Evolutionary conservation across 2,888 invertebrate species (phyloP), one percentile per base, ranked within the genome.

Genomic region (Mamestra brassicae): DNA sequence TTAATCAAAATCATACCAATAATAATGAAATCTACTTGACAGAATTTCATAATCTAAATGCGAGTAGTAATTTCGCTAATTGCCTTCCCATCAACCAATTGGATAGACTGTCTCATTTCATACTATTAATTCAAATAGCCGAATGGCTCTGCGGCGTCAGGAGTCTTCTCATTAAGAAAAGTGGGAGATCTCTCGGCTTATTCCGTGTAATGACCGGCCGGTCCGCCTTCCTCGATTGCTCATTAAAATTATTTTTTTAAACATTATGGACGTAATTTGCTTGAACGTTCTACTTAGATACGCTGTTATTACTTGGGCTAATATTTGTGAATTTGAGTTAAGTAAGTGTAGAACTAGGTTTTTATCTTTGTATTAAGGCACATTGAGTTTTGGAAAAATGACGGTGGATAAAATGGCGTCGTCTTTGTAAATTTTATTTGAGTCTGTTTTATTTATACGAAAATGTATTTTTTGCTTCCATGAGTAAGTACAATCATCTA

Each of bases 101-200:
- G 78, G 69, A 80, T 63, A 73, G 58, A 78, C 67, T 45, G 42
- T 78, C 71, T 71, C 66, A 58, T 82, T 42, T 78, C 57, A 26
- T 55, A 62, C 42, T 58, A 66, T 70, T 84, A 84, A 80, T 82
- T 76, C 42, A 63, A 72, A 80, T 72, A 67, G 61, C 64, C 58
- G 13, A 58, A 47, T 8, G 36, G 52, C 50, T 63, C 11, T 52
- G 62, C 10, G 77, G 66, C 71, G 65, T 76, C 72, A 72, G 62
- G 71, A 84, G 74, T 80, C 72, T 71, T 68, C 71, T 87, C 78
- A 87, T 87, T 83, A 83, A 76, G 83, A 74, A 77, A 85, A 83
- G 78, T 83, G 67, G 65, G 54, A 77, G 66, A 76, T 77, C 78
- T 74, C 47, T 26, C 26, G 54, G 76, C 71, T 80, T 74, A 76